Evolutionary conservation across 2,888 invertebrate species (phyloP), one percentile per base, ranked within the genome.

Genomic region (Metellina segmentata): DNA sequence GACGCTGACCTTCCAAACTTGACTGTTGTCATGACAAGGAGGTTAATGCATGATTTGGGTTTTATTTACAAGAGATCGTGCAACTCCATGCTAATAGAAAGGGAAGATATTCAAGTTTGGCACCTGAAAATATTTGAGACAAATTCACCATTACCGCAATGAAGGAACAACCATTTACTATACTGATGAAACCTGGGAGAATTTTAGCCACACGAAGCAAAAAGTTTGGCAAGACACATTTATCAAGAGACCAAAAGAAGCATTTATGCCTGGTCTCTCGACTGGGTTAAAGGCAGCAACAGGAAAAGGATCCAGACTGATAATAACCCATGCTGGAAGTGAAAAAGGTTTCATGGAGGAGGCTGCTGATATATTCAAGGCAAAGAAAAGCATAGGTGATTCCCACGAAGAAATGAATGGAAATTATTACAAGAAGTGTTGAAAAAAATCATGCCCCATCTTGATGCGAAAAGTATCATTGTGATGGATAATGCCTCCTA

Each of bases 251-350:
- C 20, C 86, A 9, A 69, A 86, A 79, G 48, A 86, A 0, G 78
- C 86, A 0, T 86, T 79, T 49, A 11, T 71, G n/a, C 48, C 51
- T 0, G 79, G 70, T 0, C 70, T 86, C 4, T 86, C 86, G 0
- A 86, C 79, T 19, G 86, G 85, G 78, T 11, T 86, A 1, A 79
- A 79, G 78, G 71, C 79, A 7, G 49, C 86, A 8, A 8, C 86
- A 0, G 79, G 86, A 7, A 86, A 86, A 69, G n/a, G 78, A 20
- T 79, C 78, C n/a, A 74, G 86, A 2, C 13, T 86, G 11, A 86
- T 86, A 19, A 77, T 86, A 0, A 79, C 70, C 13, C 78, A 86
- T 69, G 86, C 86, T 51, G 86, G 86, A 20, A n/a, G n/a, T n/a
- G n/a, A n/a, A n/a, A n/a, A n/a, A n/a, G n/a, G n/a, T n/a, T n/a